Evolutionary conservation across 2,888 invertebrate species (phyloP).

Genomic region (Polyploca ridens): DNA sequence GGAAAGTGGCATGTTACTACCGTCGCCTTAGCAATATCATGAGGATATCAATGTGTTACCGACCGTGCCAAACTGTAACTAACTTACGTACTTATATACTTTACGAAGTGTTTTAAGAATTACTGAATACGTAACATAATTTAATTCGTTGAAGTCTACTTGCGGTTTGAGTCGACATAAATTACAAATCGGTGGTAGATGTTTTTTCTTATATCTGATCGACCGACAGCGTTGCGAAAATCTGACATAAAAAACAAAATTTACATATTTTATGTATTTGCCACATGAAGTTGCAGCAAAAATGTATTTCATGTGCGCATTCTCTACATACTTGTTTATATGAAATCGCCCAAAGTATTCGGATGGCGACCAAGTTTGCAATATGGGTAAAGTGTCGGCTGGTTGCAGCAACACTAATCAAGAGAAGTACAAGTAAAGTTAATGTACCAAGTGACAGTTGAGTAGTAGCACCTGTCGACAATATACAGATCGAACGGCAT

Average conservation of each 20-base stretch:
- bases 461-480: slow-evolving; percentile 43
- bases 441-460: slow-evolving; percentile 40
- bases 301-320: background rate
- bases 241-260: slow-evolving; percentile 9
- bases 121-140: background rate
- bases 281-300: slow-evolving; percentile 1
- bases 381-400: background rate
- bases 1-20: too few relatives aligned
- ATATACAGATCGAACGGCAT: slow-evolving; percentile 29
- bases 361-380: background rate
- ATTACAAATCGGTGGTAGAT: background rate
- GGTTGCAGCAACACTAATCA: slow-evolving; percentile 12
- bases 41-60: too few relatives aligned
- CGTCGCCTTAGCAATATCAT: too few relatives aligned
- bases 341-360: slow-evolving; percentile 1
- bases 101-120: background rate
- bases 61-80: too few relatives aligned
- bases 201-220: slow-evolving; percentile 7
- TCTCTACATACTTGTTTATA: slow-evolving; percentile 2
- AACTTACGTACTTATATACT: background rate
- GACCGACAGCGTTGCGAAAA: slow-evolving; percentile 5
- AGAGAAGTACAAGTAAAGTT: slow-evolving; percentile 17
- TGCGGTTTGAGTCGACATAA: background rate
- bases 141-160: background rate
- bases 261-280: background rate